Base-by-base conservation (phyloP, 2,888 invertebrate genomes). In the Cybosia mesomella region DNA sequence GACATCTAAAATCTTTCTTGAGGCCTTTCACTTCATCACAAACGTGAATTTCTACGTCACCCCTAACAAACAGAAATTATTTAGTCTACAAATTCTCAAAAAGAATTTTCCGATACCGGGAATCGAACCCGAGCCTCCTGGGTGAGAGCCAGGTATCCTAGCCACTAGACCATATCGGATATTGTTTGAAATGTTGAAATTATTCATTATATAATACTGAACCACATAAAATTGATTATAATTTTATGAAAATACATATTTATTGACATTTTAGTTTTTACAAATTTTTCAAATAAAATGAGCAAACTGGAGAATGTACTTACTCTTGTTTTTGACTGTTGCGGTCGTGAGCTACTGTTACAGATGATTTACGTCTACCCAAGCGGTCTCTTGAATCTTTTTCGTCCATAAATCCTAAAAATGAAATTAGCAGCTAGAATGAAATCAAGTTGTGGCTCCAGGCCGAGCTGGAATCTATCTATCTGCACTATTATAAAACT, bases 1-100 rank as follows among this genome's bases (percentile, higher is more conserved):
- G 97, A 85, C 99, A 99, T 65, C 96, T 95, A 88, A 99, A 99
- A 88, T 98, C 98, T 85, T 97, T 97, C 77, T 98, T 98, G 68
- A 97, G 94, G 66, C 97, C 98, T 90, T 98, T 98, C 1, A 98
- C 97, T 92, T 99, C 99, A 86, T 99, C 99, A 84, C 98, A 98
- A 0, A 99, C 99, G 87, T 99, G 98, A 77, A 99, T 99, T 87
- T 98, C 97, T 21, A 99, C 98, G 85, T 98, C 98, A 2, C 96
- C 96, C 28, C 97, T 97, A 79, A 43, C 88, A 89, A 79, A 66
- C 65, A 60, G 60, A 62, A 67, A 60, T 24, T 60, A 95, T 9
- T 53, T 7, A 21, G 28, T 58, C 10, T 2, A 8, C 24, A 32
- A 21, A 62, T 8, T 22, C 0, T 1, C 64, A 39, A 66, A 67